Evolutionary conservation across 1,140 invertebrate species (phyloP).

Genomic region (Dreissena rostriformis): DNA sequence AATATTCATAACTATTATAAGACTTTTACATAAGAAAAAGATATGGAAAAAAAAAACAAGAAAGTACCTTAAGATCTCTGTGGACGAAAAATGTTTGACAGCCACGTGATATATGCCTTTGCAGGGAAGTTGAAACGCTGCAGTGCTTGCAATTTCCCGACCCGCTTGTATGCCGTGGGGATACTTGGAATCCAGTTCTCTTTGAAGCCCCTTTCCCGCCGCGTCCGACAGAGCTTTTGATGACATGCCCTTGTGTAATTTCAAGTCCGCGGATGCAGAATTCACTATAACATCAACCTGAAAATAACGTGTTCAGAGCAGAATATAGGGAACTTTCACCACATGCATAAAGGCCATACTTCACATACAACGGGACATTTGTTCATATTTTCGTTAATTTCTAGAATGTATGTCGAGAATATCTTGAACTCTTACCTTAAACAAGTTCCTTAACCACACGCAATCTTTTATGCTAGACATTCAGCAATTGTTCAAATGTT

Average conservation of each 20-base stretch:
- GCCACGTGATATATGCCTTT: slow-evolving; percentile 65
- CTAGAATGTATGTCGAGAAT: too few relatives aligned
- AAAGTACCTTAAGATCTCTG: slow-evolving; percentile 3
- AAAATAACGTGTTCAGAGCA: not conserved
- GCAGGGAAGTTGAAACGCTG: slow-evolving; percentile 65
- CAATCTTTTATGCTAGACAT: too few relatives aligned
- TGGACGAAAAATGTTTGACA: slow-evolving; percentile 5
- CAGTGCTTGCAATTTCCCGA: slow-evolving; percentile 61
- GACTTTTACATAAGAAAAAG: not conserved
- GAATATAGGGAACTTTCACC: too few relatives aligned
- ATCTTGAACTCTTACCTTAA: too few relatives aligned
- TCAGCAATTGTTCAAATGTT: too few relatives aligned
- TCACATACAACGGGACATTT: too few relatives aligned
- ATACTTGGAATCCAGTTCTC: slow-evolving; percentile 60
- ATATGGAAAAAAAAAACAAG: too few relatives aligned
- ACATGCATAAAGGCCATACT: too few relatives aligned
- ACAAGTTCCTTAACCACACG: too few relatives aligned
- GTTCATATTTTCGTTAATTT: too few relatives aligned
- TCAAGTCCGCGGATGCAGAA: slow-evolving; percentile 58
- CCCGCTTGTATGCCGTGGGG: slow-evolving; percentile 62
- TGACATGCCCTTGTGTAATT: slow-evolving; percentile 60
- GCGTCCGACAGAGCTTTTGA: slow-evolving; percentile 62
- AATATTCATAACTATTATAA: too few relatives aligned
- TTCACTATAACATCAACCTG: slow-evolving; percentile 74
- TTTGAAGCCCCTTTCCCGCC: slow-evolving; percentile 63